Evolutionary conservation across 2,113 vertebrate genomes (phyloP), one percentile per base, ranked within the genome.

Genomic region (Entelurus aequoreus): DNA sequence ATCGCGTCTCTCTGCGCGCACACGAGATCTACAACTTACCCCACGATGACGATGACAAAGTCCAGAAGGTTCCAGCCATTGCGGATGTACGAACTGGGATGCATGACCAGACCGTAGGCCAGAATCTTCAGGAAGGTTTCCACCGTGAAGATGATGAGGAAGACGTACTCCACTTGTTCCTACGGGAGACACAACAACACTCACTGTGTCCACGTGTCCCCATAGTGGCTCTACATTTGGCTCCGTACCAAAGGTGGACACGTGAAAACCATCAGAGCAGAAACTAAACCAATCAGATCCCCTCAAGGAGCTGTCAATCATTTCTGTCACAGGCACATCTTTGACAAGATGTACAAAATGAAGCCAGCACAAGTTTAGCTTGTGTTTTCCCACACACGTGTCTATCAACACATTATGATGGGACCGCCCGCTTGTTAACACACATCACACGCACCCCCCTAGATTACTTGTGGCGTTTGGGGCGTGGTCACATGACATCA

Each of bases 41-140:
- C 94, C 0, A 97, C 94, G 28, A 96, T 88, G 40, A 97, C 95
- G 42, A 97, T 98, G 80, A 98, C 89, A 5, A 98, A 98, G 80
- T 97, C 95, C 0, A 98, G 90, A 28, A 98, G 86, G 81, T 97
- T 97, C 95, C 95, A 97, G 75, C 95, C 95, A 1, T 94, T 98
- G 68, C 94, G 92, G 73, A 96, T 96, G 84, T 97, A 97, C 81
- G 94, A 93, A 68, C 92, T 95, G 53, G 94, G 94, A 38, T 96
- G 94, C 92, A 93, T 91, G 48, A 98, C 93, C 73, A 98, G 85
- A 4, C 95, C 95, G 0, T 98, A 97, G 62, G 95, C 95, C 49
- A 97, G 82, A 69, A 98, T 96, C 87, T 97, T 98, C 72, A 95
- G 89, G 78, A 96, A 93, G 0, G 94, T 96, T 72, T 98, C 95